These are phyloP conservation scores for Hemibagrus guttatus DNA, from an alignment of 2,797 vertebrate genomes.

Conservation along the genomic window DNA sequence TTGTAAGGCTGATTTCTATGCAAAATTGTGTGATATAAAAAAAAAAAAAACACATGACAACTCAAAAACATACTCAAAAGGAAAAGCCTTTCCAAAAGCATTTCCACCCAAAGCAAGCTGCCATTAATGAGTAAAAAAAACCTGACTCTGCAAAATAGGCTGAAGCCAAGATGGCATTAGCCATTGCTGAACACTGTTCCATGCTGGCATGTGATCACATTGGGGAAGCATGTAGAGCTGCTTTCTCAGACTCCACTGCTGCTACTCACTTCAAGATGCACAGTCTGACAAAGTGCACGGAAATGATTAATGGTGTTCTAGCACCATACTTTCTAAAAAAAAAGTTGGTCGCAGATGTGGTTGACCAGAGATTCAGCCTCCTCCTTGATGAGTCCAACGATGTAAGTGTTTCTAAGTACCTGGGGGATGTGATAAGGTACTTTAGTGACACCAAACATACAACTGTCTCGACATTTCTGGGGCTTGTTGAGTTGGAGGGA, in stretches of 20 bases:
- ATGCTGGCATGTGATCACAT: no score
- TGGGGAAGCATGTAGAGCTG: no score
- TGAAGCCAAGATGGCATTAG: no score
- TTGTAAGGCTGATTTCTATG: conserved; percentile 15
- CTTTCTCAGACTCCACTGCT: no score
- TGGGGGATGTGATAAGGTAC: conserved; percentile 10
- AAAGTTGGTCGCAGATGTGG: no score
- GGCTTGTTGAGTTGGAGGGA: conserved; percentile 51
- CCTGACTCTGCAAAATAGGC: conserved; percentile 14
- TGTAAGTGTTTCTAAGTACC: conserved; percentile 31
- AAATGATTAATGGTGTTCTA: conserved; percentile 16
- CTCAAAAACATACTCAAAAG: no score
- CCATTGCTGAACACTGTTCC: no score
- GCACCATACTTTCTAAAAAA: no score
- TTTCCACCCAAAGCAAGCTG: neutral
- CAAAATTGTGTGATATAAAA: neutral
- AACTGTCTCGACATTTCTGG: conserved; percentile 42
- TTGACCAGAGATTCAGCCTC: no score
- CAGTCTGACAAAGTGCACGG: neutral
- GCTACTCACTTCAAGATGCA: no score
- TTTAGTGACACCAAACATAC: conserved; percentile 36
- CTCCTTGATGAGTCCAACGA: conserved; percentile 35
- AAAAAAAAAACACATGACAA: no score
- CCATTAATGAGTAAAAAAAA: no score
- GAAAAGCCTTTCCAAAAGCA: conserved; percentile 1